phyloP scores from a whole-genome alignment of 2,888 invertebrate genomes.

The Caenorhabditis drosophilae region DNA sequence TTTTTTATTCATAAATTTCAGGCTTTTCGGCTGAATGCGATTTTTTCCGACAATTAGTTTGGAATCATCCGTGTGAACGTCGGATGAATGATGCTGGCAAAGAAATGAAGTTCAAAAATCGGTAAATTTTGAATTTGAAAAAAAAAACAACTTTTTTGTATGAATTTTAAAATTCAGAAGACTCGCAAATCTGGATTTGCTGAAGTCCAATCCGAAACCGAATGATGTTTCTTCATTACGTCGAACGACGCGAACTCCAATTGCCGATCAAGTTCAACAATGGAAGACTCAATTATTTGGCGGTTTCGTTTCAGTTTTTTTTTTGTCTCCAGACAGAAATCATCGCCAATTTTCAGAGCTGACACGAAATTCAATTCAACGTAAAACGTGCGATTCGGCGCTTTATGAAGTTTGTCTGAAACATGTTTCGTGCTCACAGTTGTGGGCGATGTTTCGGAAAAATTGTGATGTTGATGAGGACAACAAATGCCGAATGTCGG shows the following conservation, averaged over 20 bases:
- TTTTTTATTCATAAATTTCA: constrained; percentile 11
- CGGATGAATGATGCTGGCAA: constrained; percentile 34
- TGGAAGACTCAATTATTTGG: constrained; percentile 44
- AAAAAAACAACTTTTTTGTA: not conserved
- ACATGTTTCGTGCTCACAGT: constrained; percentile 64
- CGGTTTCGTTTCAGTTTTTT: no score
- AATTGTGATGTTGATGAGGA: constrained; percentile 64
- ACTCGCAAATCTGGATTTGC: no score
- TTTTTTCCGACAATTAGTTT: constrained; percentile 45
- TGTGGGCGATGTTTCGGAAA: constrained; percentile 65
- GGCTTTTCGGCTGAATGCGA: constrained; percentile 49
- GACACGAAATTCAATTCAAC: constrained; percentile 29
- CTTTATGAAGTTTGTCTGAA: constrained; percentile 61
- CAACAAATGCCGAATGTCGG: constrained; percentile 64
- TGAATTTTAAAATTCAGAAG: no score
- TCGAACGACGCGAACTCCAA: constrained; percentile 43
- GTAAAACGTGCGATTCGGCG: constrained; percentile 60
- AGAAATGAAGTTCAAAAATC: constrained; percentile 22
- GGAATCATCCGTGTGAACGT: constrained; percentile 53
- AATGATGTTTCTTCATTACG: no score
- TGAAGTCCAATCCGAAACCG: no score
- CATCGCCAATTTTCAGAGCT: no score
- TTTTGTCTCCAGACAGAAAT: no score
- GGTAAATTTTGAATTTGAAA: constrained; percentile 2
- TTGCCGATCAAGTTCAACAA: constrained; percentile 42